Conservation (phyloP, 2,888 invertebrate species). For the Troilus luridus region DNA sequence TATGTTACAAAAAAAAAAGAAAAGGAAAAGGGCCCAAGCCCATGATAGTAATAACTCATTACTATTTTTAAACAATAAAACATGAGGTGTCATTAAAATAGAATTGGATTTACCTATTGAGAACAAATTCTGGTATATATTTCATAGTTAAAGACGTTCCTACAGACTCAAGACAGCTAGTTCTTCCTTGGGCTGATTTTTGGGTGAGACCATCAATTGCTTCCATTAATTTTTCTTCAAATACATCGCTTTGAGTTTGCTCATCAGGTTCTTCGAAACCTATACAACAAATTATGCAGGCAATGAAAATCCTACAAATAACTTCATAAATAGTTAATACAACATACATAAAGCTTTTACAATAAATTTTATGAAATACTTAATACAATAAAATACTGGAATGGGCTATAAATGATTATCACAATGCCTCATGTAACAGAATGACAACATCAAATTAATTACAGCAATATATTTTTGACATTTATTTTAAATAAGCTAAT, state of each 20-base stretch:
- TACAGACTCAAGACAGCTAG: slow-evolving; percentile 79
- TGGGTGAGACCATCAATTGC: slow-evolving; percentile 90
- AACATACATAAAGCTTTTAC: too few species aligned
- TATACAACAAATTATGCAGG: neutral
- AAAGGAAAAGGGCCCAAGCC: neutral
- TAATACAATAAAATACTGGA: too few species aligned
- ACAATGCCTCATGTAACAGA: too few species aligned
- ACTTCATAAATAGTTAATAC: too few species aligned
- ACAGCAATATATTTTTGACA: too few species aligned
- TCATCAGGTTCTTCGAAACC: slow-evolving; percentile 55
- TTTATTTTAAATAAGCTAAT: too few species aligned
- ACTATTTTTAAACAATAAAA: slow-evolving; percentile 56
- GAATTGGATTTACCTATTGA: slow-evolving; percentile 75
- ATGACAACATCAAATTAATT: too few species aligned
- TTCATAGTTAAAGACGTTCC: slow-evolving; percentile 84
- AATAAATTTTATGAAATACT: too few species aligned
- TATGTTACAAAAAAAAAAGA: neutral
- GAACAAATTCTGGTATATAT: slow-evolving; percentile 82
- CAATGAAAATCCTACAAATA: too few species aligned
- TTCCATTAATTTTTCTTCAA: slow-evolving; percentile 91
- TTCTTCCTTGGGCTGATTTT: slow-evolving; percentile 88
- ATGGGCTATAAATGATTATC: too few species aligned
- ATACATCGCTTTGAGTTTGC: slow-evolving; percentile 77
- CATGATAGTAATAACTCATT: neutral
- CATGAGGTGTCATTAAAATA: slow-evolving; percentile 51